Percentiles rank a stretch among this genome's conserved stretches.
Conservation (phyloP, 2,797 vertebrate genomes). For the Holocentrus rufus region DNA sequence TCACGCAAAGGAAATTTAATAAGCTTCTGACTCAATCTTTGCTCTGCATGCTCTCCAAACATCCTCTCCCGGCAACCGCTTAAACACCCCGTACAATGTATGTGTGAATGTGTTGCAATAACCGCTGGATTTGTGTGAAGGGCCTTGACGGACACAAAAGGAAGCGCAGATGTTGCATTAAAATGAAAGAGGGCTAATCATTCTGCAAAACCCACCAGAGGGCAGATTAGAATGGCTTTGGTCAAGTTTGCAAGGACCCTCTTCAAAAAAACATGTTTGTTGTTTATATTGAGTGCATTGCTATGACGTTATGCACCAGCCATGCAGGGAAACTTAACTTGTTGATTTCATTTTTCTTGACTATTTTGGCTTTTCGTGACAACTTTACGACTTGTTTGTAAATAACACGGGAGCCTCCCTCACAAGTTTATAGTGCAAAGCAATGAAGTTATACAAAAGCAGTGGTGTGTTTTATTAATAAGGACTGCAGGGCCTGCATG, state of each 20-base stretch:
- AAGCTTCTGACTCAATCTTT: conserved; percentile 57
- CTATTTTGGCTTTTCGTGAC: too few species aligned
- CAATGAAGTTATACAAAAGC: background rate
- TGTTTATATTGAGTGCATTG: too few species aligned
- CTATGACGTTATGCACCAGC: too few species aligned
- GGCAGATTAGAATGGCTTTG: background rate
- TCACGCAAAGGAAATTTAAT: conserved; percentile 78
- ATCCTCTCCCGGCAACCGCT: conserved; percentile 78
- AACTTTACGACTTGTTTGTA: background rate
- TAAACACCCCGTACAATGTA: background rate
- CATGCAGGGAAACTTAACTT: background rate
- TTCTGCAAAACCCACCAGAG: background rate
- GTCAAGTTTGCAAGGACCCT: background rate
- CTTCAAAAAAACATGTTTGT: too few species aligned
- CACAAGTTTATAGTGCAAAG: background rate
- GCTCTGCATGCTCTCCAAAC: conserved; percentile 71
- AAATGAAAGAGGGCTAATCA: background rate
- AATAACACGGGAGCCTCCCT: background rate
- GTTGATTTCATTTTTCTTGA: too few species aligned
- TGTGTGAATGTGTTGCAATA: conserved; percentile 31
- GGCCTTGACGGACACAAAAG: background rate
- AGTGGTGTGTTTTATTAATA: background rate
- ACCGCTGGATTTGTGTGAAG: conserved; percentile 3
- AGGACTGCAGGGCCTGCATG: background rate
- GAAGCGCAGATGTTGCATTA: background rate